Percentiles rank a stretch among this genome's conserved stretches.
Evolutionary conservation across 2,888 invertebrate species (phyloP).

Genomic region (Agonum fuliginosum): DNA sequence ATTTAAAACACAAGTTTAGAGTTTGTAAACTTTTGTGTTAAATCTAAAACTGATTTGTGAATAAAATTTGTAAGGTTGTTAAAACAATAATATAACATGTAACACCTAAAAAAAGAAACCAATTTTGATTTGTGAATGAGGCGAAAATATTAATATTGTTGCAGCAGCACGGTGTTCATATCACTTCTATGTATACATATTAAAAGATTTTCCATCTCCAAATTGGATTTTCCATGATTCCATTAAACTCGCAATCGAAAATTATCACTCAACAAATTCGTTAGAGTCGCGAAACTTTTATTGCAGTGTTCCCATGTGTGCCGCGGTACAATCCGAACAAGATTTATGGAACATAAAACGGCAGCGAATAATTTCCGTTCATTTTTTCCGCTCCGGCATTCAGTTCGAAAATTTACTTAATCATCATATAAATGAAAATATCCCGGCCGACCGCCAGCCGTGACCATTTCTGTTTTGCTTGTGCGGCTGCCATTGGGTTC

Average conservation of each 20-base stretch:
- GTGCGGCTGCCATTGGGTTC: conserved; percentile 24
- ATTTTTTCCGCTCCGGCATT: conserved; percentile 24
- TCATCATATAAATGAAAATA: conserved; percentile 49
- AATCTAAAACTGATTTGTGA: too few relatives aligned
- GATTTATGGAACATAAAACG: conserved; percentile 48
- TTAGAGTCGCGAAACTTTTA: conserved; percentile 36
- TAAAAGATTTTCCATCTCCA: conserved; percentile 6
- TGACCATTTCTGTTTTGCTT: conserved; percentile 35
- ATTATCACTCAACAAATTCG: conserved; percentile 44
- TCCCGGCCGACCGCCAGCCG: conserved; percentile 5
- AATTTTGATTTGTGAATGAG: background rate
- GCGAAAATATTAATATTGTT: too few relatives aligned
- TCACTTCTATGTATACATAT: too few relatives aligned
- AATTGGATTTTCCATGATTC: conserved; percentile 38
- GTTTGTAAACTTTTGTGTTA: too few relatives aligned
- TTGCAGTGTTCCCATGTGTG: conserved; percentile 33
- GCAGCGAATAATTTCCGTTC: conserved; percentile 39
- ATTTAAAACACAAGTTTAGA: too few relatives aligned
- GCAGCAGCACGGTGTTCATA: too few relatives aligned
- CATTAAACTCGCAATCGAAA: conserved; percentile 32
- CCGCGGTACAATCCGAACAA: conserved; percentile 30
- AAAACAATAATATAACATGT: too few relatives aligned
- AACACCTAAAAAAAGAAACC: too few relatives aligned
- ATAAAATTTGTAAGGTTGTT: too few relatives aligned
- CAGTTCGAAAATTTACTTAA: conserved; percentile 46